These are phyloP conservation scores for Drosophila saltans DNA, from an alignment of 1,140 invertebrate species.

Conservation along the genomic window DNA sequence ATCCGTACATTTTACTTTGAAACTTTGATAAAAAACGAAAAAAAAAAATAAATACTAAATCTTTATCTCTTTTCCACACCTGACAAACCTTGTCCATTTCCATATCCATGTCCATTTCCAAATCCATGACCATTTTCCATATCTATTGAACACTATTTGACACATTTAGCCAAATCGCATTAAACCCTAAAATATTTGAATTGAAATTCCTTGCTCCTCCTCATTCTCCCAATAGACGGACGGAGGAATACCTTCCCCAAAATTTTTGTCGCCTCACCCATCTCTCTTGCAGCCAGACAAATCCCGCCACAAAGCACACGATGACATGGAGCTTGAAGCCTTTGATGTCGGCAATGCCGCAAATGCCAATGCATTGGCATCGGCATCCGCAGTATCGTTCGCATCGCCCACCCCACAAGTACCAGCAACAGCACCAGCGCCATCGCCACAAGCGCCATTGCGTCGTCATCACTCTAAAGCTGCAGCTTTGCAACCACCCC, in stretches of 20 bases:
- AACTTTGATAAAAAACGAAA: background rate
- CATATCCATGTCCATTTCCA: constrained; percentile 9
- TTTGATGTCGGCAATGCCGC: constrained; percentile 60
- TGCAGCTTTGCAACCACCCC: constrained; percentile 19
- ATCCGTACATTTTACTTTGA: background rate
- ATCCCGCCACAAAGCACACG: constrained; percentile 73
- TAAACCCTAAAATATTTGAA: constrained; percentile 80
- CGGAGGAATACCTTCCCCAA: background rate
- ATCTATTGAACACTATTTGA: constrained; percentile 58
- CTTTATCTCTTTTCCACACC: constrained; percentile 52
- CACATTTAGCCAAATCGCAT: constrained; percentile 73
- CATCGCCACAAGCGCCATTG: constrained; percentile 13
- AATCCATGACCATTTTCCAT: constrained; percentile 32
- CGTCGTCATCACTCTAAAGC: constrained; percentile 43
- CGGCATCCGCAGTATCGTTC: background rate
- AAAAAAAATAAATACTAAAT: constrained; percentile 30
- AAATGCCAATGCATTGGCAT: constrained; percentile 58
- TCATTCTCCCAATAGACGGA: constrained; percentile 10
- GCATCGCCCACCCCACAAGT: background rate
- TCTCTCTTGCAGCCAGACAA: constrained; percentile 35
- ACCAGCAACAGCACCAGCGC: background rate
- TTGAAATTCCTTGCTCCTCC: constrained; percentile 40
- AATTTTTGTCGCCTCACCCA: constrained; percentile 10
- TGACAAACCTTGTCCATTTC: background rate
- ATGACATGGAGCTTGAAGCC: constrained; percentile 59